phyloP scores from a whole-genome alignment of 2,113 vertebrate genomes.

The Corythoichthys intestinalis region DNA sequence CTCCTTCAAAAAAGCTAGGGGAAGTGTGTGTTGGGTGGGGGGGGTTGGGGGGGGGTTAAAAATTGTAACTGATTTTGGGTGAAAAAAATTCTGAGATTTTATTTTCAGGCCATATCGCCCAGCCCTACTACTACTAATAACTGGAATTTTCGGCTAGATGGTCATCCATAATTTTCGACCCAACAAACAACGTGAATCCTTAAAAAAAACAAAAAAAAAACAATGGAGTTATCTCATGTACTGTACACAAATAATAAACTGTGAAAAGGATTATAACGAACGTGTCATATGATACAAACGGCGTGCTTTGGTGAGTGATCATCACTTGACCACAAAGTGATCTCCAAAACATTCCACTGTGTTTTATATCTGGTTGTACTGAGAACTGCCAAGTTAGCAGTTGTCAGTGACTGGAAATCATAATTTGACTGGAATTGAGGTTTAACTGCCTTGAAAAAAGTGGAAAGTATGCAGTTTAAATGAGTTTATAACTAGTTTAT shows the following conservation, averaged over 20 bases:
- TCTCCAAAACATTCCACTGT: neutral
- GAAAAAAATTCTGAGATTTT: too few species aligned
- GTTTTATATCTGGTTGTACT: neutral
- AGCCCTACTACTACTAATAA: neutral
- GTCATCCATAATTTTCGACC: conserved; percentile 10
- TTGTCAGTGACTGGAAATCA: conserved; percentile 11
- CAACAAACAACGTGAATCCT: conserved; percentile 11
- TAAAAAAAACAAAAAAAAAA: too few species aligned
- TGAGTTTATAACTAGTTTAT: too few species aligned
- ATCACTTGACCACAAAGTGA: neutral
- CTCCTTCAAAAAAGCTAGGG: too few species aligned
- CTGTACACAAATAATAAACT: neutral
- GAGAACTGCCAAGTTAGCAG: neutral
- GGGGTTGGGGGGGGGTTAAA: too few species aligned
- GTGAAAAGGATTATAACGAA: neutral
- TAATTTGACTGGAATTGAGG: conserved; percentile 9
- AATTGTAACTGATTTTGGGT: too few species aligned
- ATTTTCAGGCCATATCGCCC: too few species aligned
- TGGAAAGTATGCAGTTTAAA: too few species aligned
- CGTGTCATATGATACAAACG: neutral
- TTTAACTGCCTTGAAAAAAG: conserved; percentile 6
- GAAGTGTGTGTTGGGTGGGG: too few species aligned
- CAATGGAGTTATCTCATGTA: too few species aligned
- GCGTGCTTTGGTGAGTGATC: neutral
- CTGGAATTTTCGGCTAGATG: neutral